Base-by-base conservation (phyloP, 2,797 vertebrate genomes). In the Esox masquinongy region DNA sequence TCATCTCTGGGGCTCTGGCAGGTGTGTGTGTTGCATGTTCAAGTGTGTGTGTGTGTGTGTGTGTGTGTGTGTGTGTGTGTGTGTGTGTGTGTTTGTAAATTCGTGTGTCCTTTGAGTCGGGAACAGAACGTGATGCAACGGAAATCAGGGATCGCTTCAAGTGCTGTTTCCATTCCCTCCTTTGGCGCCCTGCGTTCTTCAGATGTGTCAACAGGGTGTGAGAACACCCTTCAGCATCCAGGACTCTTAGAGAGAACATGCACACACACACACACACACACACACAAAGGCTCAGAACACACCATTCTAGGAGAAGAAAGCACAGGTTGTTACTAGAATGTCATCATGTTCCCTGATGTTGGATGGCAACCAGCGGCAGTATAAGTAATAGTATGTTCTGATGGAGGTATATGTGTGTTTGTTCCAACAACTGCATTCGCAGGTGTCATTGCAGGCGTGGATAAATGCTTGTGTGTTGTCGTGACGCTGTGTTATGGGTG, bases 81-180 rank as follows among this genome's bases (percentile, higher is more conserved):
- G 34, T n/a, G n/a, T 69, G 68, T 69, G 26, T 86, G 86, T 80
- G 36, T 70, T 69, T 82, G 64, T 14, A 15, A n/a, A 17, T 61
- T 85, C 79, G 75, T 26, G 47, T 75, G 77, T 77, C 87, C 77
- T 81, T 77, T 79, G 24, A 70, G 64, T 17, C 67, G 64, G 87
- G 91, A 89, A 92, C 90, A 88, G 86, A 81, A 87, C 79, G 79
- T 90, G 83, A 84, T 26, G 70, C 72, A 77, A 76, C 86, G 80
- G 74, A 83, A 84, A 80, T 80, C 61, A 4, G 72, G 70, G 85
- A 89, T 85, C 86, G 89, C 89, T 89, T 88, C 77, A 82, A 74
- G 77, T 77, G 59, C 53, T 34, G 59, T 24, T 78, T 80, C 73
- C 79, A 53, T 67, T 19, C 36, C 36, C 74, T 70, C n/a, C n/a